These are phyloP conservation scores for Calvadosia cruxmelitensis DNA, from an alignment of 30 jellyfish, hydroid and myxozoan genomes.

Conservation along the genomic window DNA sequence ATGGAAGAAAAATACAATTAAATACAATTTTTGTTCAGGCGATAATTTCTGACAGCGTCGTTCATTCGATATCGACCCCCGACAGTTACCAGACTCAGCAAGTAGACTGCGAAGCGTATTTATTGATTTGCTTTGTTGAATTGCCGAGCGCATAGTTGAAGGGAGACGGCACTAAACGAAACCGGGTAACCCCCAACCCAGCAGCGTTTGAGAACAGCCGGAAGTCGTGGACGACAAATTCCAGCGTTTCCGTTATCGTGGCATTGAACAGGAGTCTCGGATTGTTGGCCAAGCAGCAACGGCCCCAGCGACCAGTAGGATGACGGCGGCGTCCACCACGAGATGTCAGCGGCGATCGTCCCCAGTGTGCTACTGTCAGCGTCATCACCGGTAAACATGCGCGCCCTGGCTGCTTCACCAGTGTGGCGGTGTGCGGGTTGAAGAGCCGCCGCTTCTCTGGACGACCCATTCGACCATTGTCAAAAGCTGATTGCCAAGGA, in stretches of 20 bases:
- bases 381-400: no score
- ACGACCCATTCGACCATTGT: no score
- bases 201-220: conserved; percentile 14
- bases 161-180: not conserved
- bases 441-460: no score
- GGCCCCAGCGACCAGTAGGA: no score
- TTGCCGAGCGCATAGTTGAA: not conserved
- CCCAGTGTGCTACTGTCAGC: no score
- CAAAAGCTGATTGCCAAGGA: no score
- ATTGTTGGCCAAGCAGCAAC: conserved; percentile 75
- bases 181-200: not conserved
- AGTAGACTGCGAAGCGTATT: not conserved
- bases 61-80: not conserved
- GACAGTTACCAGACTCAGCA: not conserved
- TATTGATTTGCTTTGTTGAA: not conserved
- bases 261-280: conserved; percentile 89
- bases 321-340: no score
- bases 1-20: not conserved
- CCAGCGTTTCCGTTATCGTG: conserved; percentile 73
- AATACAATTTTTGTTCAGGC: conserved; percentile 1
- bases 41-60: not conserved
- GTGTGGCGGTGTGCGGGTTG: no score
- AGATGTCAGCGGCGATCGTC: no score
- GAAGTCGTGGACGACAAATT: conserved; percentile 67
- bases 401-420: no score